Conservation (phyloP, 2,888 invertebrate genomes). For the Physocephala rufipes region DNA sequence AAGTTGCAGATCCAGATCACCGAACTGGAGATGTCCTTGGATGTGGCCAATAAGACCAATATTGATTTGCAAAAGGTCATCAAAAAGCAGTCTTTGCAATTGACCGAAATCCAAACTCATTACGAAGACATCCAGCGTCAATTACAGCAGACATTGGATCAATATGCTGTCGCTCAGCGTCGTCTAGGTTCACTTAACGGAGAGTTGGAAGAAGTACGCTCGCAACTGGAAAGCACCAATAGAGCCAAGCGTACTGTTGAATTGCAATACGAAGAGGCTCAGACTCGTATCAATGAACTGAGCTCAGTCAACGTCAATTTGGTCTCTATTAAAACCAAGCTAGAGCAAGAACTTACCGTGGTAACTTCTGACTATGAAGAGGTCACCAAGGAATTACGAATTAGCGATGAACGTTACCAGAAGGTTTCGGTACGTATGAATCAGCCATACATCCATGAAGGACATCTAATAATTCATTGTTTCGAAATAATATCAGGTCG, state of each 20-base stretch:
- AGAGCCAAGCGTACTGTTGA: conserved; percentile 92
- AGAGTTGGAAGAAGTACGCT: conserved; percentile 95
- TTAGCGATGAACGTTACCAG: conserved; percentile 94
- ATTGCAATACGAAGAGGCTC: conserved; percentile 89
- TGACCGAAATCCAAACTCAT: conserved; percentile 90
- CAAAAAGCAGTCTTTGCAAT: conserved; percentile 95
- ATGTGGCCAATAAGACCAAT: conserved; percentile 98
- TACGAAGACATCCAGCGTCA: conserved; percentile 97
- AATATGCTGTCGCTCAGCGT: conserved; percentile 89
- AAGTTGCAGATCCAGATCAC: conserved; percentile 98
- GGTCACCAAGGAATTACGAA: conserved; percentile 93
- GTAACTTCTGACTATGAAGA: conserved; percentile 98
- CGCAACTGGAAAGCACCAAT: conserved; percentile 90
- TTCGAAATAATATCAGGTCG: conserved; percentile 69
- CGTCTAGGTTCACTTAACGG: conserved; percentile 90
- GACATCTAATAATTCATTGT: neutral
- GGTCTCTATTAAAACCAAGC: conserved; percentile 91
- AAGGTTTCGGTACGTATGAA: conserved; percentile 74
- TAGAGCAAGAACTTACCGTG: conserved; percentile 91
- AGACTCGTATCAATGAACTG: conserved; percentile 92
- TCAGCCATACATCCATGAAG: neutral
- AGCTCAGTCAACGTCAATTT: conserved; percentile 95
- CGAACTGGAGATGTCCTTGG: conserved; percentile 94
- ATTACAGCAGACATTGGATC: conserved; percentile 93
- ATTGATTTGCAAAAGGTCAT: conserved; percentile 96